These are phyloP conservation scores for Prionailurus bengalensis DNA, from an alignment of 2,113 vertebrate genomes.

Conservation along the genomic window DNA sequence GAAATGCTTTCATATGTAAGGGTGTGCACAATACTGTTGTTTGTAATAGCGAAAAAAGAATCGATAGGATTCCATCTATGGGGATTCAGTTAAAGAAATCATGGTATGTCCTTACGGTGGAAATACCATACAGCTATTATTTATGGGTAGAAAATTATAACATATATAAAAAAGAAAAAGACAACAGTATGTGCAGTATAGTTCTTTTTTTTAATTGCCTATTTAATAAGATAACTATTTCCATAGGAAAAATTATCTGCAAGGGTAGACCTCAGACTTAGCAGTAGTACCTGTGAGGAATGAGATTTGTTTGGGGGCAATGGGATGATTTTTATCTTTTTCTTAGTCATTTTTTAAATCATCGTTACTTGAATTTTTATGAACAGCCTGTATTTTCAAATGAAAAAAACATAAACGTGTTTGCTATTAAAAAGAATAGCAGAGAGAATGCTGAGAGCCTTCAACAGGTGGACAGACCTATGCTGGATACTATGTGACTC, in stretches of 20 bases:
- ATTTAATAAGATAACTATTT: not conserved
- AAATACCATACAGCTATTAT: constrained; percentile 9
- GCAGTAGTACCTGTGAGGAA: not conserved
- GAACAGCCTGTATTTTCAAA: constrained; percentile 35
- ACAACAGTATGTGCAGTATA: not conserved
- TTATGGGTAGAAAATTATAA: constrained; percentile 34
- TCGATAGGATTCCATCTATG: not conserved
- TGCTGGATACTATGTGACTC: not conserved
- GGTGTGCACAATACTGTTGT: not conserved
- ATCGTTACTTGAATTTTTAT: constrained; percentile 43
- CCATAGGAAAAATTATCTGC: not conserved
- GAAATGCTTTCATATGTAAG: constrained; percentile 25
- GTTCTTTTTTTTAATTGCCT: not conserved
- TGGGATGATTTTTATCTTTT: constrained; percentile 2
- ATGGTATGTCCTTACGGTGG: not conserved
- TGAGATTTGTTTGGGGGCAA: constrained; percentile 19
- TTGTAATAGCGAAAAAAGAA: not conserved
- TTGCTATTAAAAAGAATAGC: constrained; percentile 9
- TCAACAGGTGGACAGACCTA: not conserved
- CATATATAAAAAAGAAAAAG: constrained; percentile 4
- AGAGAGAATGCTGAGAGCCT: not conserved
- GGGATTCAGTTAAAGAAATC: not conserved
- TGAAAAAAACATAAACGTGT: not conserved
- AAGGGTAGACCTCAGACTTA: constrained; percentile 13
- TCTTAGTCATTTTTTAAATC: constrained; percentile 16